phyloP scores from a whole-genome alignment of 2,113 vertebrate genomes.

The Archocentrus centrarchus region DNA sequence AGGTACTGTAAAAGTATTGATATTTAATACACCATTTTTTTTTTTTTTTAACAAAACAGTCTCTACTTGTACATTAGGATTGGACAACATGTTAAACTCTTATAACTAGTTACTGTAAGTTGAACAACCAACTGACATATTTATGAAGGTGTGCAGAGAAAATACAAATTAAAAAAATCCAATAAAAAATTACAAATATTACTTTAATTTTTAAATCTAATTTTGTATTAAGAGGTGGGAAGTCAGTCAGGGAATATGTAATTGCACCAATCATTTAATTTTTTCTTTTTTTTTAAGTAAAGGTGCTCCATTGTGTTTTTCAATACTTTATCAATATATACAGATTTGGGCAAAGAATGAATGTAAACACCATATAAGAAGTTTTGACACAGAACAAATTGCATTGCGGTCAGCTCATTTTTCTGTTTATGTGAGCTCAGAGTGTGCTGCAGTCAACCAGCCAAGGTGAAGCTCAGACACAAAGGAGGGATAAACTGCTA shows the following conservation, averaged over 20 bases:
- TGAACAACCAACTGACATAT: not conserved
- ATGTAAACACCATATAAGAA: not conserved
- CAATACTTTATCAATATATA: not conserved
- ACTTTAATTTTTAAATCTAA: not conserved
- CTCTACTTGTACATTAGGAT: no score
- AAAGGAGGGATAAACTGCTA: slow-evolving; percentile 23
- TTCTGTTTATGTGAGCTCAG: not conserved
- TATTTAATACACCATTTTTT: not conserved
- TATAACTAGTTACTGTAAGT: no score
- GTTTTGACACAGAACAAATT: not conserved
- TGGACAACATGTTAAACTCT: no score
- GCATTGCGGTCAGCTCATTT: not conserved
- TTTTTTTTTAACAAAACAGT: not conserved
- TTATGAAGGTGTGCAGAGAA: not conserved
- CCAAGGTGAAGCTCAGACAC: slow-evolving; percentile 11
- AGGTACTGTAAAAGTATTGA: not conserved
- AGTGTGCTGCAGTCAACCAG: not conserved
- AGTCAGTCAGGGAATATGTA: not conserved
- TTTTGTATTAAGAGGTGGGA: not conserved
- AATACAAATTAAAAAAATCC: no score
- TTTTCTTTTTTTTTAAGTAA: not conserved
- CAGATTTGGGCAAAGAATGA: not conserved
- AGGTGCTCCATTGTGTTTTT: not conserved
- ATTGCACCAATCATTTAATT: not conserved
- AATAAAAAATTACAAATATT: not conserved